These are phyloP conservation scores for Geotrypetes seraphini DNA, from an alignment of 2,797 vertebrate species.

Conservation along the genomic window DNA sequence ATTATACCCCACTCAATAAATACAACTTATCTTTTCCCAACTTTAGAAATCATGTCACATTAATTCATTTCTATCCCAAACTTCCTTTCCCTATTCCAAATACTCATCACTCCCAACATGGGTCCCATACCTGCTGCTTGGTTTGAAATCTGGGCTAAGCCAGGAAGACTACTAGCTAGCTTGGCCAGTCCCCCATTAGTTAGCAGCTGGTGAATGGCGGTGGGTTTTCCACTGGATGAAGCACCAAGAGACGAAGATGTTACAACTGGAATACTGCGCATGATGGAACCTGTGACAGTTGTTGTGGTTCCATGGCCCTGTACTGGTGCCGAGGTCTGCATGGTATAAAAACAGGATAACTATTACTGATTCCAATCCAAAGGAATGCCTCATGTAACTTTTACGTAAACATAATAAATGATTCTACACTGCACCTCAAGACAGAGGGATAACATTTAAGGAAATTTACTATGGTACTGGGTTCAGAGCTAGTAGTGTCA, in stretches of 20 bases:
- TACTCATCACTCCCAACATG: no score
- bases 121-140: slow-evolving; percentile 75
- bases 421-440: no score
- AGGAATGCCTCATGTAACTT: neutral
- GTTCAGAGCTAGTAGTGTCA: no score
- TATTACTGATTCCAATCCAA: neutral
- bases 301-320: slow-evolving; percentile 62
- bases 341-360: neutral
- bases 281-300: slow-evolving; percentile 60
- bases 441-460: no score
- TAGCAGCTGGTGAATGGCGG: slow-evolving; percentile 90
- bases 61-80: no score
- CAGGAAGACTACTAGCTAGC: slow-evolving; percentile 83
- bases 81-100: no score
- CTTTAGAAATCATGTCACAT: no score
- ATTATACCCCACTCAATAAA: no score
- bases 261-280: slow-evolving; percentile 79
- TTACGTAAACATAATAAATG: no score
- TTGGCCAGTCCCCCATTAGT: slow-evolving; percentile 86
- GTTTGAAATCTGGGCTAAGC: slow-evolving; percentile 86
- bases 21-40: no score
- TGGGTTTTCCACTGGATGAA: slow-evolving; percentile 66
- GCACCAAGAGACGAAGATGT: slow-evolving; percentile 57
- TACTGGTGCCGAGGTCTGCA: slow-evolving; percentile 50
- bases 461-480: no score